These are phyloP conservation scores for Microtus richardsoni DNA, from an alignment of 2,113 vertebrate species.

Conservation along the genomic window DNA sequence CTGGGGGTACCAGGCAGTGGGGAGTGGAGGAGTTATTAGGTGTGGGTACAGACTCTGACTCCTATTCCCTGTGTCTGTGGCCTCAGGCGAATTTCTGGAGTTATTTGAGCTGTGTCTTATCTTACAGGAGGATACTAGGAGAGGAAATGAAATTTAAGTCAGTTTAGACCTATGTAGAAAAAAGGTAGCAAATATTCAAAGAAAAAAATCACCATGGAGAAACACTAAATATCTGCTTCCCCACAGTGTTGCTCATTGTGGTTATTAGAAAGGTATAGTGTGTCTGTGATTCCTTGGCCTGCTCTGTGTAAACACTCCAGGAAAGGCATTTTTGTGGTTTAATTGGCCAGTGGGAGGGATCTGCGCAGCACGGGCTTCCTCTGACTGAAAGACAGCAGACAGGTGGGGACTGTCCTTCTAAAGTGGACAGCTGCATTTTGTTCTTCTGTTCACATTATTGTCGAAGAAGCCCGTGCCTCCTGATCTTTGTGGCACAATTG, in stretches of 20 bases:
- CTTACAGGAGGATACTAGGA: background rate
- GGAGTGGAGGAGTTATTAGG: background rate
- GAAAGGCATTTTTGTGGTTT: background rate
- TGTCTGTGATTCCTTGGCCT: background rate
- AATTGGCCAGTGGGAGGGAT: background rate
- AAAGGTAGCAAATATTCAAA: background rate
- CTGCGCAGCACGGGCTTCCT: background rate
- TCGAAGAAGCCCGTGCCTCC: background rate
- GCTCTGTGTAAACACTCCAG: background rate
- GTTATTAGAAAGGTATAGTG: background rate
- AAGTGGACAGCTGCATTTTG: background rate
- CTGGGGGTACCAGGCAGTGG: background rate
- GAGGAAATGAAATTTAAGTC: background rate
- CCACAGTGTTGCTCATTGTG: background rate
- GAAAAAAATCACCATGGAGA: background rate
- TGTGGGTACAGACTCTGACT: background rate
- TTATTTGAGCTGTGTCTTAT: background rate
- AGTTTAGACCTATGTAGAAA: background rate
- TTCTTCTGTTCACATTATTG: background rate
- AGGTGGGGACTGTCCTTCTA: background rate
- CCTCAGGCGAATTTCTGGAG: background rate
- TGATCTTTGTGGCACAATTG: background rate
- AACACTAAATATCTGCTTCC: background rate
- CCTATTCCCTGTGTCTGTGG: background rate
- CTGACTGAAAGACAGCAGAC: background rate